Conservation (phyloP, 2,113 vertebrate genomes). For the Ceyx margarethae region DNA sequence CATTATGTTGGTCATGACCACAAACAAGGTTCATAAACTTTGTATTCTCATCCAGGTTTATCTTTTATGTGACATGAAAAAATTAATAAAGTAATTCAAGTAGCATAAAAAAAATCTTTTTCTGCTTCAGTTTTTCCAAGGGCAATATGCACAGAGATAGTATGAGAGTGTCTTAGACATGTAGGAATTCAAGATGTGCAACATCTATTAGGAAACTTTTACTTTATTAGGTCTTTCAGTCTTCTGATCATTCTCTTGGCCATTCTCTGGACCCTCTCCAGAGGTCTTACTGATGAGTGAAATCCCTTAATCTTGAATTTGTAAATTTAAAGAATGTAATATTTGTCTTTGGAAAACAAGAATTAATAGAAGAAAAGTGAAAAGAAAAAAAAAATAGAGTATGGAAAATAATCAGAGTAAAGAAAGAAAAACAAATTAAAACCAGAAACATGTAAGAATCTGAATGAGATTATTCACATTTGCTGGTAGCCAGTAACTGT, state of each 20-base stretch:
- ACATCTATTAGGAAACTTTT: not conserved
- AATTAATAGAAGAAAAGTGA: not conserved
- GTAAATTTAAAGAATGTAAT: not conserved
- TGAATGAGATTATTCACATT: not conserved
- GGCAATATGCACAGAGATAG: not conserved
- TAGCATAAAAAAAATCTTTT: not conserved
- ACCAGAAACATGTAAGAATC: not conserved
- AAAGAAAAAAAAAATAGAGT: not conserved
- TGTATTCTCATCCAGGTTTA: not conserved
- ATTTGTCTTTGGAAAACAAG: not conserved
- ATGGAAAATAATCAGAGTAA: not conserved
- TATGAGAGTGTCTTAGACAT: not conserved
- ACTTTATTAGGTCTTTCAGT: not conserved
- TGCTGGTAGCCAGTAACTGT: not conserved
- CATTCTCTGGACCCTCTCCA: too few relatives aligned
- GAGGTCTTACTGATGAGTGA: not conserved
- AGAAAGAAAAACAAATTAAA: not conserved
- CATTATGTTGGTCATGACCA: not conserved
- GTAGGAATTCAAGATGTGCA: not conserved
- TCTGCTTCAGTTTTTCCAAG: not conserved
- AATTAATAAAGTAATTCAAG: not conserved
- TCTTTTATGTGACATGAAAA: not conserved
- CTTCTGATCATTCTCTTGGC: too few relatives aligned
- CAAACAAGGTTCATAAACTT: not conserved
- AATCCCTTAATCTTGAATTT: not conserved